Conservation (phyloP, 2,888 invertebrate species). For the Geophilus truncorum region DNA sequence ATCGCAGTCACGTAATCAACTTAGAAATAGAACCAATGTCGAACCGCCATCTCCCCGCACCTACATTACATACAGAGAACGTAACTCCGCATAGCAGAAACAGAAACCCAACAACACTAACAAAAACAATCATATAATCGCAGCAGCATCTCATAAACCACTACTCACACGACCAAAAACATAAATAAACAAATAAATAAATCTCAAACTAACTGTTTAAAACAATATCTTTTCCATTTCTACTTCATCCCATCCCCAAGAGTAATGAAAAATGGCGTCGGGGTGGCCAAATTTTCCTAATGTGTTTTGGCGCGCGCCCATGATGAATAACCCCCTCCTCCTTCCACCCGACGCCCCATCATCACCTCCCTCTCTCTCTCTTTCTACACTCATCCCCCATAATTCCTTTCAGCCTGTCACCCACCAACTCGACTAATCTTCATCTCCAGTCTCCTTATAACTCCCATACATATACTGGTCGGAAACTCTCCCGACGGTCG, state of each 20-base stretch:
- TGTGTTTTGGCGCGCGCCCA: conserved; percentile 27
- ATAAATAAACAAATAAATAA: background rate
- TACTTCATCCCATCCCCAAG: background rate
- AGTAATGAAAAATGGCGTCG: conserved; percentile 18
- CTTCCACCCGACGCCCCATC: conserved; percentile 6
- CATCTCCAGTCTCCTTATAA: conserved; percentile 12
- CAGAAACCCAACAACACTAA: too few species aligned
- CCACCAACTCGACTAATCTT: conserved; percentile 12
- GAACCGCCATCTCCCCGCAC: too few species aligned
- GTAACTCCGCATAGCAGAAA: too few species aligned
- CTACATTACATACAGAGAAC: too few species aligned
- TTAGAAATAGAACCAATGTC: too few species aligned
- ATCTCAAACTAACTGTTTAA: background rate
- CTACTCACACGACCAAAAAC: background rate
- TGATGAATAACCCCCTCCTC: conserved; percentile 17
- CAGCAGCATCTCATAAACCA: too few species aligned
- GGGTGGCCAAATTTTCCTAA: conserved; percentile 25
- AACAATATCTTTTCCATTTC: background rate
- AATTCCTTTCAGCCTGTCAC: conserved; percentile 22
- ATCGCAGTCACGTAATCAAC: too few species aligned
- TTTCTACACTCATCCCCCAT: conserved; percentile 9
- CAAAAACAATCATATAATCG: too few species aligned
- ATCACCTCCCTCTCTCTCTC: conserved; percentile 16
- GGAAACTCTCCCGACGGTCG: too few species aligned
- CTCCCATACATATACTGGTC: background rate